Evolutionary conservation across 2,797 vertebrate genomes (phyloP), one percentile per base, ranked within the genome.

Genomic region (Tapirus indicus): DNA sequence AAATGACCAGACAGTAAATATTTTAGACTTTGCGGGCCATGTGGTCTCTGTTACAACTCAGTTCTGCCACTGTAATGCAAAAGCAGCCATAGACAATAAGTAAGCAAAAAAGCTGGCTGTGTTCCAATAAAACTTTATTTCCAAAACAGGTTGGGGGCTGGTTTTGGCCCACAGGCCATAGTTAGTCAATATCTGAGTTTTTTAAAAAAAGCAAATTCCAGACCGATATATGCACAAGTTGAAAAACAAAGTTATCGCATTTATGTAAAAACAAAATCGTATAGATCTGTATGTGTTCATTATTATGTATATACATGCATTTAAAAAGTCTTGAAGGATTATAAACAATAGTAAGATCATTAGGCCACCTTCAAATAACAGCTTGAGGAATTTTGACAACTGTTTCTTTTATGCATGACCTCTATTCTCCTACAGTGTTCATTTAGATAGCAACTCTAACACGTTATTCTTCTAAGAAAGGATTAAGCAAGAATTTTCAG

Each of bases 271-370:
- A 44, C 6, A 93, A 78, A 86, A 54, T 75, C 47, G n/a, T 56
- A 38, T 52, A 56, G 20, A 80, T 62, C 11, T 85, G 5, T 49
- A 49, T 10, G 47, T 62, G 14, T 35, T 88, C 13, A 91, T 69
- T 47, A 20, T 25, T 85, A 38, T 13, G 6, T 25, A 14, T 64
- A 69, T 18, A 60, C 10, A 14, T 27, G 11, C 54, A n/a, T 91
- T 95, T 58, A 9, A 32, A 89, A 96, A 58, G 75, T 54, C 56
- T 64, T 94, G 12, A 93, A 88, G n/a, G 35, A n/a, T 80, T 96
- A 78, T 3, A 47, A 80, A 82, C 20, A 54, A 86, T 77, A 5
- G 82, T 82, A 6, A 80, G 85, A 79, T 92, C 60, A 82, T 90
- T 58, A 82, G 66, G 16, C 23, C 60, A 56, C 75, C 69, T 75